Evolutionary conservation across 92 coral and sea anemone species (phyloP).

Genomic region (Heteractis magnifica): DNA sequence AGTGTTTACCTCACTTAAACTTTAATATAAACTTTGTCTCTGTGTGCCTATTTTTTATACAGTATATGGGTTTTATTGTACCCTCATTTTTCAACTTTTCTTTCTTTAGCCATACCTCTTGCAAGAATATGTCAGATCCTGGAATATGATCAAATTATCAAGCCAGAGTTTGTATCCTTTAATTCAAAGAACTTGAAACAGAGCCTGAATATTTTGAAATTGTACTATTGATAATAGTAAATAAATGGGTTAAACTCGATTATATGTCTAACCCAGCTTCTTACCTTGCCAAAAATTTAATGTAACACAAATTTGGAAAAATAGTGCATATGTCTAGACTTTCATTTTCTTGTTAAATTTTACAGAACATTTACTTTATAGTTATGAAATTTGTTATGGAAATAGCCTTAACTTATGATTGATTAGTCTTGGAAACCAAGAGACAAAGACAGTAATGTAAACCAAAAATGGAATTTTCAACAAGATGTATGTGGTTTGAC

Average conservation of each 20-base stretch:
- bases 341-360: too few relatives aligned
- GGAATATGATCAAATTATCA: conserved; percentile 75
- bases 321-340: too few relatives aligned
- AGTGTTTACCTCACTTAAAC: too few relatives aligned
- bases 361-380: too few relatives aligned
- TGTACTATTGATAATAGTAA: neutral
- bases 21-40: neutral
- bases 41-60: neutral
- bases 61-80: neutral
- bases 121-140: conserved; percentile 80
- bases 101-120: conserved; percentile 65
- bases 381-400: neutral
- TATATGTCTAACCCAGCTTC: too few relatives aligned
- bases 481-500: conserved; percentile 48
- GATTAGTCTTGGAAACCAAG: conserved; percentile 46
- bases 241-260: too few relatives aligned
- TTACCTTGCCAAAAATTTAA: too few relatives aligned
- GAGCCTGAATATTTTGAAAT: neutral
- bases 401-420: conserved; percentile 9
- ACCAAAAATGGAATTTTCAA: conserved; percentile 45
- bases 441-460: conserved; percentile 13
- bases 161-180: conserved; percentile 92
- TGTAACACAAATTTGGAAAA: too few relatives aligned
- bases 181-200: neutral
- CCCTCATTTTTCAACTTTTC: neutral